Percentiles rank a stretch among this genome's conserved stretches.
Evolutionary conservation across 2,888 invertebrate species (phyloP).

Genomic region (Globia sparganii): DNA sequence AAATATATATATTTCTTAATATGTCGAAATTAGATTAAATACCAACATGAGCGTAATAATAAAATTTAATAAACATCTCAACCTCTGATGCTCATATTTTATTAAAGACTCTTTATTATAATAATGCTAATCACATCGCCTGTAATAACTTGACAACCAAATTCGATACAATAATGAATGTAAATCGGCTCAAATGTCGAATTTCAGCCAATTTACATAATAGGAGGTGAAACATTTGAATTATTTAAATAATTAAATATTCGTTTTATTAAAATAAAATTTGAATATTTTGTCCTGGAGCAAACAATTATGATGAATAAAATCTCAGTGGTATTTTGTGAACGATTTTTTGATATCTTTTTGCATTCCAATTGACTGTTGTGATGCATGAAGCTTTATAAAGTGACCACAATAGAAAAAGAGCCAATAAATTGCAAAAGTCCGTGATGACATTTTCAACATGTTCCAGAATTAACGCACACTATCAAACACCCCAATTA

Average conservation of each 20-base stretch:
- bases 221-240: constrained; percentile 74
- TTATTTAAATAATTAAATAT: constrained; percentile 73
- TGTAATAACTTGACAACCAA: constrained; percentile 73
- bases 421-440: not conserved
- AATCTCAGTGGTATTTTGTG: constrained; percentile 41
- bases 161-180: constrained; percentile 78
- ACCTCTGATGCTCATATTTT: constrained; percentile 59
- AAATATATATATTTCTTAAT: constrained; percentile 26
- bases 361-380: constrained; percentile 21
- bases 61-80: constrained; percentile 45
- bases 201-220: constrained; percentile 77
- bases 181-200: constrained; percentile 76
- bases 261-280: constrained; percentile 72
- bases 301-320: constrained; percentile 55
- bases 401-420: not conserved
- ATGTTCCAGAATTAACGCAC: not conserved
- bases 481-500: not conserved
- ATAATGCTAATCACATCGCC: constrained; percentile 75
- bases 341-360: constrained; percentile 24
- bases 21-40: constrained; percentile 33
- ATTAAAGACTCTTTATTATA: constrained; percentile 60
- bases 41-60: not conserved
- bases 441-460: not conserved
- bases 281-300: constrained; percentile 67
- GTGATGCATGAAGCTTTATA: not conserved